Percentiles rank a stretch among this genome's conserved stretches.
phyloP scores from a whole-genome alignment of 2,113 vertebrate species.

The Prinia subflava region DNA sequence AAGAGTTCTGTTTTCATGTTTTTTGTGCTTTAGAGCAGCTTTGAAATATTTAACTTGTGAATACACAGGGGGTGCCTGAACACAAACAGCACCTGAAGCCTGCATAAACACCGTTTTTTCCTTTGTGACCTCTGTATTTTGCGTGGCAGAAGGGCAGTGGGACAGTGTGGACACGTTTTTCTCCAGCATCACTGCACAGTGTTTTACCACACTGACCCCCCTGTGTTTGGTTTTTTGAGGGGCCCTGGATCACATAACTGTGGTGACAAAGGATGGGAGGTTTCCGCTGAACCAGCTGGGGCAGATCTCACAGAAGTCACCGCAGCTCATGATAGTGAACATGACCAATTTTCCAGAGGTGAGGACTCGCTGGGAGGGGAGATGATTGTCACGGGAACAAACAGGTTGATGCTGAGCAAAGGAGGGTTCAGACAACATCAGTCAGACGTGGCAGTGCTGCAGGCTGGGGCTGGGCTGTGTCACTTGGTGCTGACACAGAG shows the following conservation, averaged over 20 bases:
- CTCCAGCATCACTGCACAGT: not conserved
- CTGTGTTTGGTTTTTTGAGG: constrained; percentile 72
- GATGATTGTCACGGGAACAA: not conserved
- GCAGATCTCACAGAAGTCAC: constrained; percentile 93
- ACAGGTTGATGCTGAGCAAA: not conserved
- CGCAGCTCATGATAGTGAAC: constrained; percentile 89
- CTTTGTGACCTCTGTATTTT: not conserved
- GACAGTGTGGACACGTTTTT: accelerated
- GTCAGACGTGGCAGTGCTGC: not conserved
- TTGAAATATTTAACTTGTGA: not conserved
- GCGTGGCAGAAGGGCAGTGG: not conserved
- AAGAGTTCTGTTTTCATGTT: not conserved
- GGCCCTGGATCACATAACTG: constrained; percentile 87
- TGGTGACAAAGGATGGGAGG: constrained; percentile 87
- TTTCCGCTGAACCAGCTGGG: constrained; percentile 94
- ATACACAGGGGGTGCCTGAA: not conserved
- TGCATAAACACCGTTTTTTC: not conserved
- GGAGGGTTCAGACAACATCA: not conserved
- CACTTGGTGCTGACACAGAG: not conserved
- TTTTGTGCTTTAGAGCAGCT: not conserved
- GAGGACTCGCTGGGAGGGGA: not conserved
- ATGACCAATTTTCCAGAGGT: constrained; percentile 95
- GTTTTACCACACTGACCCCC: not conserved
- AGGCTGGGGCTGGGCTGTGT: not conserved
- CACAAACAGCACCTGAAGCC: constrained; percentile 10